Evolutionary conservation across 2,113 vertebrate species (phyloP), one percentile per base, ranked within the genome.

Genomic region (Spheniscus mendiculus): DNA sequence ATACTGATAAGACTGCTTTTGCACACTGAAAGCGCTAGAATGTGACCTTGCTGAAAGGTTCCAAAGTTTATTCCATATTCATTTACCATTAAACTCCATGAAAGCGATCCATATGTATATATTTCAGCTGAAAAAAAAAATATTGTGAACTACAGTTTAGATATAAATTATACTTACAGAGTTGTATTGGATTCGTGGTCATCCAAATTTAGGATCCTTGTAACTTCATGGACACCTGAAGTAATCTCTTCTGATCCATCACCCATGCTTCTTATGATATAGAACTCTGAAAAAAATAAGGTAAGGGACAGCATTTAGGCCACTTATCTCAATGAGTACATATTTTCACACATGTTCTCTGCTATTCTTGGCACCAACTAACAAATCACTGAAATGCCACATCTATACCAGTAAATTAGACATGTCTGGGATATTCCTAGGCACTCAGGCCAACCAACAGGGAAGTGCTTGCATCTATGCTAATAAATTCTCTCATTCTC

Each of bases 401-500:
- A 77, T 58, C 63, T n/a, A 20, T 8, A 42, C 34, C 38, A 72
- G 47, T 36, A 67, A 95, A 65, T 55, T 9, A 44, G 65, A 45
- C 17, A 14, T 7, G 25, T 22, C 49, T 70, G 40, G 30, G 15
- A 79, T 79, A 59, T 36, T 87, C 29, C n/a, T 12, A 36, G 71
- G 38, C 65, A 78, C 9, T 42, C 29, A 47, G 65, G 21, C n/a
- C 49, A 74, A 70, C 18, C 40, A 45, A 38, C 10, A 3, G 34
- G 45, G 32, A 83, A 55, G 10, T 30, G 53, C 15, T 47, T 72
- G 11, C 0, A 0, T 9, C 42, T 52, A 11, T 30, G 11, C 29
- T 89, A 91, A 78, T 53, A 53, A 73, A 63, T 27, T 63, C n/a
- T 67, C 36, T 52, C 53, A 27, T 67, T 76, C 30, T 78, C 38